These are phyloP conservation scores for Drosophila suzukii DNA, from an alignment of 1,140 invertebrate species.

Conservation along the genomic window DNA sequence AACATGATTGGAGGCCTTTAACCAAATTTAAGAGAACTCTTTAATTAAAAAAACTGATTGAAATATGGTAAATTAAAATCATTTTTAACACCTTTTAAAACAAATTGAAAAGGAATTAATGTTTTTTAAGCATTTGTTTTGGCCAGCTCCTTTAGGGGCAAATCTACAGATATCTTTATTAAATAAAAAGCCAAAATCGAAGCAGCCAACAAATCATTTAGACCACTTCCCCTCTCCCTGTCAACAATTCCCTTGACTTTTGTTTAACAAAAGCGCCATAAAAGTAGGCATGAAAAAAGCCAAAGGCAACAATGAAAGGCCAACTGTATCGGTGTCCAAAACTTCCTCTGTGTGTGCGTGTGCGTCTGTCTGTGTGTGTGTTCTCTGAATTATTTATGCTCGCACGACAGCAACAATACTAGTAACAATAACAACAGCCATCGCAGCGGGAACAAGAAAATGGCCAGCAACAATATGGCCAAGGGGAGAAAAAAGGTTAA, in stretches of 20 bases:
- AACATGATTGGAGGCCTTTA: background rate
- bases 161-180: background rate
- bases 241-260: background rate
- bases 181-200: background rate
- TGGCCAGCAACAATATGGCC: constrained; percentile 64
- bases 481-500: constrained; percentile 65
- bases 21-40: background rate
- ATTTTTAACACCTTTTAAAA: background rate
- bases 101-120: background rate
- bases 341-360: constrained; percentile 15
- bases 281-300: constrained; percentile 33
- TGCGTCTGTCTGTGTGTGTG: constrained; percentile 4
- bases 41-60: constrained; percentile 11
- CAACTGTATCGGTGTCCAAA: constrained; percentile 21
- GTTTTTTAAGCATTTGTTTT: no score
- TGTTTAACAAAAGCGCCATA: constrained; percentile 30
- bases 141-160: background rate
- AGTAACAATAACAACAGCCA: constrained; percentile 40
- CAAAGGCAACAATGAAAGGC: constrained; percentile 24
- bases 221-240: background rate
- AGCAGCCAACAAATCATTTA: constrained; percentile 10
- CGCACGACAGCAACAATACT: constrained; percentile 52
- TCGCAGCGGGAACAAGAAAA: constrained; percentile 38
- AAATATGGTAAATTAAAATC: background rate
- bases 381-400: constrained; percentile 71